Evolutionary conservation across 2,113 vertebrate species (phyloP).

Genomic region (Hepsetus odoe): DNA sequence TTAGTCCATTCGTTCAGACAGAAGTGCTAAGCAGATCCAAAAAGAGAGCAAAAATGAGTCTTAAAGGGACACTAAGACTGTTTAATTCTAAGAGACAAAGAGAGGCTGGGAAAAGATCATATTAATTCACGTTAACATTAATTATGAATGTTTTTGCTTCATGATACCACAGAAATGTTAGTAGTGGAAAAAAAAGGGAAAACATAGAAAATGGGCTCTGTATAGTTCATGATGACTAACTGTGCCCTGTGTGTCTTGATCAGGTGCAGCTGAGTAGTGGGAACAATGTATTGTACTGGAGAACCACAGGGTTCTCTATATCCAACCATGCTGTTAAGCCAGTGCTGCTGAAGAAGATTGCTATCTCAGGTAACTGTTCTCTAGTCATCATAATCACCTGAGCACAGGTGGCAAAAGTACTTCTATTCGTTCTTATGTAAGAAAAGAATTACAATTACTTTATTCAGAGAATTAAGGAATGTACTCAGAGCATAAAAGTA

Average conservation of each 20-base stretch:
- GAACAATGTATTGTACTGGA: slow-evolving; percentile 94
- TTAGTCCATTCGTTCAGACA: not conserved
- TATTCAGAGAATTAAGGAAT: too few relatives aligned
- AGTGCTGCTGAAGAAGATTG: slow-evolving; percentile 87
- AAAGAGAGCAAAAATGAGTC: not conserved
- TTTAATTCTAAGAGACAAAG: not conserved
- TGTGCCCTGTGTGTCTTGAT: slow-evolving; percentile 23
- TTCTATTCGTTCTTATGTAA: too few relatives aligned
- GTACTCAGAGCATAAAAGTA: too few relatives aligned
- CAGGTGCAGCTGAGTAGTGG: slow-evolving; percentile 85
- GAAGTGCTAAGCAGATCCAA: not conserved
- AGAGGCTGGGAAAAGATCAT: not conserved
- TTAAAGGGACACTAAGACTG: not conserved
- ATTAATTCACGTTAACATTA: not conserved
- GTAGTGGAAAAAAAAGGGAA: not conserved
- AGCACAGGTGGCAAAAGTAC: too few relatives aligned
- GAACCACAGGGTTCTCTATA: slow-evolving; percentile 82
- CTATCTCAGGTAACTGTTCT: slow-evolving; percentile 83
- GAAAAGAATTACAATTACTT: too few relatives aligned
- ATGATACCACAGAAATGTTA: not conserved
- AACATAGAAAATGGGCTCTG: not conserved
- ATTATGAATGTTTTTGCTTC: not conserved
- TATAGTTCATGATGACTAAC: not conserved
- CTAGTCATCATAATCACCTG: slow-evolving; percentile 26
- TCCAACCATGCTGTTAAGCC: slow-evolving; percentile 79